A percentile compares a stretch with the other conserved stretches of the same genome.
Conservation (phyloP, 1,140 invertebrate genomes). For the Bombus consobrinus region DNA sequence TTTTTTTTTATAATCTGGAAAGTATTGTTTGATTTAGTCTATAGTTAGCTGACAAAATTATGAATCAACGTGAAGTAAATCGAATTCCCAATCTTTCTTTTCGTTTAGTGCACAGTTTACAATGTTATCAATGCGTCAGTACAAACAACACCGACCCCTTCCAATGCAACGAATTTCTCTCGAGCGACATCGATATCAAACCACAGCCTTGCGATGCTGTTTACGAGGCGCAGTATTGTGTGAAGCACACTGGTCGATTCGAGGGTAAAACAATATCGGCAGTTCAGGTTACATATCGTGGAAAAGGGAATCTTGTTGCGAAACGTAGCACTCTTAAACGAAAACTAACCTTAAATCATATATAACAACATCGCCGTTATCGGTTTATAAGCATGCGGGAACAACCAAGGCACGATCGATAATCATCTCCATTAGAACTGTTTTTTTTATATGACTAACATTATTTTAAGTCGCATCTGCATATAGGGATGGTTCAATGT, state of each 20-base stretch:
- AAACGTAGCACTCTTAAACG: conserved; percentile 12
- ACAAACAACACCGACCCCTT: conserved; percentile 90
- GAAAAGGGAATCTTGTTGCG: not conserved
- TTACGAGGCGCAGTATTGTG: conserved; percentile 93
- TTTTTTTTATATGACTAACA: not conserved
- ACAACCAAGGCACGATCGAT: not conserved
- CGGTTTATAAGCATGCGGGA: conserved; percentile 4
- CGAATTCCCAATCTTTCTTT: conserved; percentile 48
- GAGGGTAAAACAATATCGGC: conserved; percentile 88
- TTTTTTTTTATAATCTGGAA: not conserved
- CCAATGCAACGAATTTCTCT: conserved; percentile 94
- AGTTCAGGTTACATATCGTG: conserved; percentile 6
- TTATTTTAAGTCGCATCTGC: not conserved
- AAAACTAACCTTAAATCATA: conserved; percentile 18
- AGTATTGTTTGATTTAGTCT: not conserved
- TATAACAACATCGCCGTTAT: not conserved
- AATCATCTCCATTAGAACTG: not conserved
- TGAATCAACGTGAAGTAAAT: not conserved
- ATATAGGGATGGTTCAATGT: not conserved
- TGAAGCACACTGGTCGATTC: conserved; percentile 96
- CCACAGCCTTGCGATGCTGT: conserved; percentile 90
- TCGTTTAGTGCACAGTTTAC: conserved; percentile 86
- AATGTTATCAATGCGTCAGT: conserved; percentile 95
- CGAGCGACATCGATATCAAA: conserved; percentile 86
- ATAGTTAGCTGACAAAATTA: not conserved